phyloP scores from a whole-genome alignment of 2,797 vertebrate genomes.

The Salarias fasciatus region DNA sequence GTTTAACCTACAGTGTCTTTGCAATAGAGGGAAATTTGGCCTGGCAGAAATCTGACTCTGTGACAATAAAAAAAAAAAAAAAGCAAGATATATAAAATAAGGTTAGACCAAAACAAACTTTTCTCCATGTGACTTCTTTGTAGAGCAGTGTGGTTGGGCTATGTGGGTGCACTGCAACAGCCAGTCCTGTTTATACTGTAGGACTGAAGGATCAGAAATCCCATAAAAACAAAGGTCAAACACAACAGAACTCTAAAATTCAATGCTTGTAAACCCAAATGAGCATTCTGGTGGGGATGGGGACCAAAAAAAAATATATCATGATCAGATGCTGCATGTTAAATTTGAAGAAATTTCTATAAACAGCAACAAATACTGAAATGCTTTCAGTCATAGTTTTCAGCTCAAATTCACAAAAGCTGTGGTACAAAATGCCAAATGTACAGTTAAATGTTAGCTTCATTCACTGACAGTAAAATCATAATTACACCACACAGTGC shows the following conservation, averaged over 20 bases:
- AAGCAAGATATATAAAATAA: too few relatives aligned
- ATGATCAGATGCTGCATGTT: conserved; percentile 3
- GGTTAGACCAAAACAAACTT: background rate
- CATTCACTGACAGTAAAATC: conserved; percentile 12
- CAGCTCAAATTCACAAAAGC: too few relatives aligned
- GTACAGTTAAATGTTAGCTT: background rate
- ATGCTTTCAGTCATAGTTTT: background rate
- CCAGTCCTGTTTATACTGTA: conserved; percentile 54
- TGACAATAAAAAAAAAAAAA: conserved; percentile 11
- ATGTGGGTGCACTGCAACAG: conserved; percentile 75
- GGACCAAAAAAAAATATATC: conserved; percentile 14
- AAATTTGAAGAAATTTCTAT: conserved; percentile 2
- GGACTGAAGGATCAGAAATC: conserved; percentile 76
- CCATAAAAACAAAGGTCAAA: conserved; percentile 46
- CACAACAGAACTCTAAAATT: conserved; percentile 64
- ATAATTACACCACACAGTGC: conserved; percentile 31
- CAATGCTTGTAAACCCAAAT: conserved; percentile 63
- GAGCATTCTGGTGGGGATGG: conserved; percentile 43
- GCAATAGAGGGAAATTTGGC: conserved; percentile 41
- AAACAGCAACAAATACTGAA: conserved; percentile 8
- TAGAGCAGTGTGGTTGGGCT: conserved; percentile 58
- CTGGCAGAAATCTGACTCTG: conserved; percentile 25
- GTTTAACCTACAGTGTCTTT: conserved; percentile 28
- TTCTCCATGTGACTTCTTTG: conserved; percentile 26
- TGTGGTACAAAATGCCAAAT: too few relatives aligned